Percentiles rank a stretch among this genome's conserved stretches.
Conservation (phyloP, 1,140 invertebrate genomes). For the Neocloeon triangulifer region DNA sequence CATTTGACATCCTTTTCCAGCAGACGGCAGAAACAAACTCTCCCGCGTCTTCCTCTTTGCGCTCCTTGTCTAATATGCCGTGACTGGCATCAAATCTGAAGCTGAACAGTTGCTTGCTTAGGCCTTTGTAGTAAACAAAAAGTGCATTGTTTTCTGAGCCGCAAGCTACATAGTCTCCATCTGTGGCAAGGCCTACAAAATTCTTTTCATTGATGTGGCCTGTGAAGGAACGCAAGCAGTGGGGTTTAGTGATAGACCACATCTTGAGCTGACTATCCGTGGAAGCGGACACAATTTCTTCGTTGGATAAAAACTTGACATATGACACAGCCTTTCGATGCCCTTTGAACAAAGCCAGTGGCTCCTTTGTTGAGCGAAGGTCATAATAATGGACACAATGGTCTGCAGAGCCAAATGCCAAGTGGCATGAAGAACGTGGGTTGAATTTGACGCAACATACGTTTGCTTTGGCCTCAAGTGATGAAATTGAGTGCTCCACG, state of each 20-base stretch:
- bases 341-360: slow-evolving; percentile 68
- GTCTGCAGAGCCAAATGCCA: slow-evolving; percentile 89
- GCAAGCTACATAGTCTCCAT: slow-evolving; percentile 85
- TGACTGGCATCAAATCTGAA: slow-evolving; percentile 73
- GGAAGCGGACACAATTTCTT: slow-evolving; percentile 82
- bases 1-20: slow-evolving; percentile 69
- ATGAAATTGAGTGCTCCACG: slow-evolving; percentile 65
- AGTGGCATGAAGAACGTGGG: slow-evolving; percentile 59
- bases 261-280: slow-evolving; percentile 87
- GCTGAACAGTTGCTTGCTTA: slow-evolving; percentile 67
- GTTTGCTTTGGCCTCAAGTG: slow-evolving; percentile 76
- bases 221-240: slow-evolving; percentile 70
- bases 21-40: slow-evolving; percentile 94
- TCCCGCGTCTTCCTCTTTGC: slow-evolving; percentile 61
- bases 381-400: slow-evolving; percentile 96
- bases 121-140: slow-evolving; percentile 81
- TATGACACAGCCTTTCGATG: slow-evolving; percentile 92
- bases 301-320: slow-evolving; percentile 77
- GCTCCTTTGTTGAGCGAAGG: slow-evolving; percentile 60
- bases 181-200: slow-evolving; percentile 88
- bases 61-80: slow-evolving; percentile 58
- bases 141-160: slow-evolving; percentile 90
- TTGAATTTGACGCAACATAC: slow-evolving; percentile 96
- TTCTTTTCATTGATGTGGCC: slow-evolving; percentile 93
- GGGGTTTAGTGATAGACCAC: slow-evolving; percentile 66